Evolutionary conservation across 1,140 invertebrate species (phyloP).

Genomic region (Oncopodura yosiiana): DNA sequence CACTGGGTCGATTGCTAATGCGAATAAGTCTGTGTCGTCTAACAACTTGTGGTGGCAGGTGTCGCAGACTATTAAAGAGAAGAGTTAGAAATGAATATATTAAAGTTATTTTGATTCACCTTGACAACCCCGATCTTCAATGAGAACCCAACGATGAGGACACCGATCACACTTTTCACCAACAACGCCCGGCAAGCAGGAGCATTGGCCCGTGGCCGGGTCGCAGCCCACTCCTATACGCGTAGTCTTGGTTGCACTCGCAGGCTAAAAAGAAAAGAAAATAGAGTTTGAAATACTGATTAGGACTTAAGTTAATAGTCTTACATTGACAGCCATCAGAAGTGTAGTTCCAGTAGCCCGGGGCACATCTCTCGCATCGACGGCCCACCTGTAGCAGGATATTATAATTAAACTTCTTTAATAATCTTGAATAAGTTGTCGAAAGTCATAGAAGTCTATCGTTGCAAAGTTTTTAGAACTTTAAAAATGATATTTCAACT

Average conservation of each 20-base stretch:
- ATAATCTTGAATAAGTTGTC: too few relatives aligned
- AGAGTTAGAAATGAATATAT: too few relatives aligned
- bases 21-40: constrained; percentile 71
- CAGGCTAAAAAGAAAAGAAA: constrained; percentile 51
- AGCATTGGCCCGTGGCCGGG: constrained; percentile 77
- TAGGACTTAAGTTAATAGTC: constrained; percentile 32
- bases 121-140: constrained; percentile 58
- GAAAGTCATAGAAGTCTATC: too few relatives aligned
- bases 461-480: too few relatives aligned
- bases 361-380: constrained; percentile 75
- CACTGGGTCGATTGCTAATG: constrained; percentile 52
- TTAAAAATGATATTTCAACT: too few relatives aligned
- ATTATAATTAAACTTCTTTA: too few relatives aligned
- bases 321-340: constrained; percentile 74
- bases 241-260: constrained; percentile 76
- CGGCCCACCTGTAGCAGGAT: too few relatives aligned
- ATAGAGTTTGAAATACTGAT: neutral
- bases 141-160: constrained; percentile 68
- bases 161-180: constrained; percentile 93
- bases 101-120: too few relatives aligned
- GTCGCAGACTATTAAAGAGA: too few relatives aligned
- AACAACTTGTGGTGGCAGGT: constrained; percentile 77
- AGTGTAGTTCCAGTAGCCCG: constrained; percentile 89
- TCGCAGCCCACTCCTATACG: constrained; percentile 82
- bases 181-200: constrained; percentile 87